Evolutionary conservation across 1,140 invertebrate genomes (phyloP), one percentile per base, ranked within the genome.

Genomic region (Temnothorax curvispinosus): DNA sequence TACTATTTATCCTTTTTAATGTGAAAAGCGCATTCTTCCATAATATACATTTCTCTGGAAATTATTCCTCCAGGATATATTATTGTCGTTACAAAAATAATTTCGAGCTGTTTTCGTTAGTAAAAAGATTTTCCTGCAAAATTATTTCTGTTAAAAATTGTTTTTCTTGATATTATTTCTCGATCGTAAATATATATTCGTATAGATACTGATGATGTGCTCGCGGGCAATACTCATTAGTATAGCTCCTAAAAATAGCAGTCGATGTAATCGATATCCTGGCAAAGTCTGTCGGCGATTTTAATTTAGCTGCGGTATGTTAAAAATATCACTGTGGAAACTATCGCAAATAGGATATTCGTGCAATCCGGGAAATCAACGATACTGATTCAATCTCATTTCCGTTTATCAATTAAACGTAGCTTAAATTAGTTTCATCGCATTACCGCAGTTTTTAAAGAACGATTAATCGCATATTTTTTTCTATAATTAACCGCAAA

Each of bases 61-160:
- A 38, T 80, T 67, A 80, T 52, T 54, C 18, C n/a, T 41, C n/a
- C 13, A n/a, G 21, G 9, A 62, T 44, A 8, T 77, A 35, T 77
- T 77, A 60, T 21, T 21, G 7, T 47, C 18, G 15, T 44, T 35
- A 64, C n/a, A 21, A 21, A 62, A 76, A 76, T 60, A 60, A 1
- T 60, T 74, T 41, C 3, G 13, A 0, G 3, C 41, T 75, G 35
- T 56, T 58, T 21, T 75, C 35, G 11, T 56, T 27, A 0, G 7
- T 18, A 60, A 44, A 75, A 56, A 27, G 15, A 60, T 27, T 60
- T 32, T 7, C 4, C 4, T 21, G 54, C 38, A 8, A 32, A 77
- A 47, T 77, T 77, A 77, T 47, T 62, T 77, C 41, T n/a, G 21
- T 62, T 32, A n/a, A 54, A 77, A 64, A 64, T 47, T 35, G 18